A percentile compares a stretch with the other conserved stretches of the same genome.
Evolutionary conservation across 2,888 invertebrate species (phyloP).

Genomic region (Ophion ventricosus): DNA sequence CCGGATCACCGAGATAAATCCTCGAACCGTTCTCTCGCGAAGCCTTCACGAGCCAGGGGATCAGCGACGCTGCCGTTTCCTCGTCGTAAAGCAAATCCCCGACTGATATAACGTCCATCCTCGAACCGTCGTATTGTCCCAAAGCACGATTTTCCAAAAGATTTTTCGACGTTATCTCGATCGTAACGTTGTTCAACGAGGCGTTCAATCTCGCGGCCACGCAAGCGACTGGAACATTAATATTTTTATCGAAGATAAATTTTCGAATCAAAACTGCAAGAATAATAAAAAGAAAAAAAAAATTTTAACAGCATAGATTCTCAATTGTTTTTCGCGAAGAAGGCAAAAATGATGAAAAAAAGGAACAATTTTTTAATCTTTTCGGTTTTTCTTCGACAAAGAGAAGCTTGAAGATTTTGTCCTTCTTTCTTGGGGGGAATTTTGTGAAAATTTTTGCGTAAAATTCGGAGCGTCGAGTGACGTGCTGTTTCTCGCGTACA

Average conservation of each 20-base stretch:
- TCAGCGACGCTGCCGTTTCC: slow-evolving; percentile 84
- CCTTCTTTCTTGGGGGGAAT: background rate
- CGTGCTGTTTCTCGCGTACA: slow-evolving; percentile 43
- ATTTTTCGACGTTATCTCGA: slow-evolving; percentile 83
- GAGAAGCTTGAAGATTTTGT: background rate
- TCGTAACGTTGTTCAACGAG: slow-evolving; percentile 82
- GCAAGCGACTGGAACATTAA: slow-evolving; percentile 84
- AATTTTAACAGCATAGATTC: background rate
- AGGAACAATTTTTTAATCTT: background rate
- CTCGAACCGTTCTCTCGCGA: slow-evolving; percentile 71
- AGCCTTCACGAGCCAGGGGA: slow-evolving; percentile 84
- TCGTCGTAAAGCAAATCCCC: slow-evolving; percentile 90
- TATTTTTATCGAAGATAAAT: background rate
- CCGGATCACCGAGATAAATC: slow-evolving; percentile 86
- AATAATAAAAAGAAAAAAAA: background rate
- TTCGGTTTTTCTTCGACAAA: background rate
- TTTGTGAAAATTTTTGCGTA: background rate
- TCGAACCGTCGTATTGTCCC: slow-evolving; percentile 60
- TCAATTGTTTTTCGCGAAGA: too few relatives aligned
- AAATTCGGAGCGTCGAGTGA: background rate
- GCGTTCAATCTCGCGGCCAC: slow-evolving; percentile 85
- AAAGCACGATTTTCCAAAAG: slow-evolving; percentile 80
- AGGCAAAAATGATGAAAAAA: background rate
- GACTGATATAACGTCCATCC: slow-evolving; percentile 86
- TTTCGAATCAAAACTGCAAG: background rate